Base-by-base conservation (phyloP, 1,140 invertebrate species). In the Leptinotarsa defecta region DNA sequence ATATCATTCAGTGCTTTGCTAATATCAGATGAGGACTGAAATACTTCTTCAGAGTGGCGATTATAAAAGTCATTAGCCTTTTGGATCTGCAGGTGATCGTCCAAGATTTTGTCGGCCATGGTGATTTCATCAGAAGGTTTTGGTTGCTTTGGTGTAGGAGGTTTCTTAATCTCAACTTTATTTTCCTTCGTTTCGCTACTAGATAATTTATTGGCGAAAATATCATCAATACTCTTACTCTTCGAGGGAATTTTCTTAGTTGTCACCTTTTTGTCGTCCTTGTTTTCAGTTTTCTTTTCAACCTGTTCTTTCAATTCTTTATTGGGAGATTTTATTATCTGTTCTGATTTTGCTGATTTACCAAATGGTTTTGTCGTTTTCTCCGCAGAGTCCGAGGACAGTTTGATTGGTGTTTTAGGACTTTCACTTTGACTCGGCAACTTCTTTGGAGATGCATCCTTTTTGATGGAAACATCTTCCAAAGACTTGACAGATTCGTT, bases 181-280 rank as follows among this genome's bases (percentile, higher is more conserved):
- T 82, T 81, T 75, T 80, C 75, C 34, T 81, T 78, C 19, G 67
- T 73, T 72, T 76, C 75, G 19, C 73, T 78, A 65, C 64, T 77
- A 6, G 77, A 71, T 22, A 78, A 48, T 76, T 81, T 82, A 48
- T 74, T 74, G 19, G 80, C 74, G 52, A 82, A 82, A 20, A 82
- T 81, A 19, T 81, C 82, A 19, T 82, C 81, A 8, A 81, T 74
- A 62, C 74, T 80, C 62, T 77, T 81, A 49, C 34, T 75, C 73
- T 81, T 82, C 5, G 61, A 71, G 0, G 78, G 76, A 20, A 75
- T 74, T 70, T 79, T 80, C 68, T 78, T 81, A 13, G 73, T 72
- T 8, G 76, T 48, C n/a, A 78, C 71, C 72, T 74, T 73, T 48
- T 69, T 78, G 13, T 79, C 77, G 3, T 76, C 70, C n/a, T 64